Evolutionary conservation across 2,113 vertebrate genomes (phyloP).

Genomic region (Sinocyclocheilus anshuiensis): DNA sequence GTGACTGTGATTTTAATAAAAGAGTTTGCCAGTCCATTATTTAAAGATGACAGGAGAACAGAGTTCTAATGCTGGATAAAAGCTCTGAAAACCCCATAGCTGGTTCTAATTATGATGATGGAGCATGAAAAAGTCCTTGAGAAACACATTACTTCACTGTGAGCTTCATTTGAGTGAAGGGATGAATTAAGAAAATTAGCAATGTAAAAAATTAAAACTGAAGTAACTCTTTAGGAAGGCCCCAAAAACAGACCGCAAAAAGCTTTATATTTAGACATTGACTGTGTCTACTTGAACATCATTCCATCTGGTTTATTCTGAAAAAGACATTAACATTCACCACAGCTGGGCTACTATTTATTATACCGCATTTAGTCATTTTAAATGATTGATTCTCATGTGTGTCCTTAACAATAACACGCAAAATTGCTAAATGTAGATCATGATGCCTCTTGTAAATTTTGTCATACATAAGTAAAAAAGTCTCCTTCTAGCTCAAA

Average conservation of each 20-base stretch:
- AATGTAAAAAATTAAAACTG: background rate
- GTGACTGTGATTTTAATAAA: slow-evolving; percentile 22
- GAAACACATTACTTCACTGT: background rate
- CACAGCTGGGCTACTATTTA: background rate
- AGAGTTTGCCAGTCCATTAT: slow-evolving; percentile 6
- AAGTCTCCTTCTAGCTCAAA: background rate
- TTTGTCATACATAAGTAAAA: background rate
- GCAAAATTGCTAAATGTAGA: background rate
- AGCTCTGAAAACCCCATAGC: background rate
- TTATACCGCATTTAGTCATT: background rate
- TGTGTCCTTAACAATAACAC: background rate
- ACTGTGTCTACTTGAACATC: background rate
- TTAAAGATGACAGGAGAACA: slow-evolving; percentile 6
- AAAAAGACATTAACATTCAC: background rate
- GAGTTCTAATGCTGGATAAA: background rate
- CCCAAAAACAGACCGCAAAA: background rate
- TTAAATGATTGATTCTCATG: background rate
- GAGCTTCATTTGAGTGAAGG: background rate
- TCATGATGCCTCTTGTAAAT: background rate
- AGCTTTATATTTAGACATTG: background rate
- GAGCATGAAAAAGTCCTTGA: background rate
- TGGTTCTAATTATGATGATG: background rate
- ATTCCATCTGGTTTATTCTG: background rate
- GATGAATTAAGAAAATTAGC: background rate
- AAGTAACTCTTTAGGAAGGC: background rate